These are phyloP conservation scores for Microplitis demolitor DNA, from an alignment of 1,140 invertebrate genomes.

Conservation along the genomic window DNA sequence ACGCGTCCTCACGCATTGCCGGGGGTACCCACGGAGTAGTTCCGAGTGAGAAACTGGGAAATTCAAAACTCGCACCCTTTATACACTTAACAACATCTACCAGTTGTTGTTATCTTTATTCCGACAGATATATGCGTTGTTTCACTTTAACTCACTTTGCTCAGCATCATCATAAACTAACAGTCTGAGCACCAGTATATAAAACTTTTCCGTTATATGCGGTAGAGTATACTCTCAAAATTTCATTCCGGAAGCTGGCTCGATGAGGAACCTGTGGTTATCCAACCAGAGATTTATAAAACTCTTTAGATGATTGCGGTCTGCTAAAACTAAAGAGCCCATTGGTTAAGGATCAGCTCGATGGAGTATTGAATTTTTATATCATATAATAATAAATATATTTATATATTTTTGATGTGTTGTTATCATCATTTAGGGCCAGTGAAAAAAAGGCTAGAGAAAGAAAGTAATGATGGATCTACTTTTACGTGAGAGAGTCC, in stretches of 20 bases:
- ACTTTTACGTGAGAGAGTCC: not conserved
- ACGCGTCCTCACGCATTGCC: conserved; percentile 38
- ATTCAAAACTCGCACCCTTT: conserved; percentile 12
- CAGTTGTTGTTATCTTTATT: not conserved
- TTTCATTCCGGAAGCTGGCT: conserved; percentile 36
- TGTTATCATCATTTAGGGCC: too few relatives aligned
- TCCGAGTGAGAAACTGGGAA: conserved; percentile 3
- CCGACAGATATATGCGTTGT: too few relatives aligned
- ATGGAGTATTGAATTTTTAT: too few relatives aligned
- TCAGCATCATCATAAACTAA: not conserved
- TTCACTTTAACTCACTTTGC: not conserved
- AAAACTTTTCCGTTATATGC: not conserved
- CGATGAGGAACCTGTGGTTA: conserved; percentile 28
- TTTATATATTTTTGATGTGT: too few relatives aligned
- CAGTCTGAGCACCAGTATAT: not conserved
- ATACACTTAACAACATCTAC: not conserved
- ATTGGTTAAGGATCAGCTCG: too few relatives aligned
- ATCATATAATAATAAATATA: too few relatives aligned
- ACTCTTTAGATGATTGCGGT: not conserved
- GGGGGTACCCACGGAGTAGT: conserved; percentile 13
- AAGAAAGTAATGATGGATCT: not conserved
- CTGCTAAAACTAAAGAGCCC: too few relatives aligned
- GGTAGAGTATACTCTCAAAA: not conserved
- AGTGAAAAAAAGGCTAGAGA: not conserved
- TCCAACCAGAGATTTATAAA: not conserved